Evolutionary conservation across 2,888 invertebrate species (phyloP).

Genomic region (Opisthograptis luteolata): DNA sequence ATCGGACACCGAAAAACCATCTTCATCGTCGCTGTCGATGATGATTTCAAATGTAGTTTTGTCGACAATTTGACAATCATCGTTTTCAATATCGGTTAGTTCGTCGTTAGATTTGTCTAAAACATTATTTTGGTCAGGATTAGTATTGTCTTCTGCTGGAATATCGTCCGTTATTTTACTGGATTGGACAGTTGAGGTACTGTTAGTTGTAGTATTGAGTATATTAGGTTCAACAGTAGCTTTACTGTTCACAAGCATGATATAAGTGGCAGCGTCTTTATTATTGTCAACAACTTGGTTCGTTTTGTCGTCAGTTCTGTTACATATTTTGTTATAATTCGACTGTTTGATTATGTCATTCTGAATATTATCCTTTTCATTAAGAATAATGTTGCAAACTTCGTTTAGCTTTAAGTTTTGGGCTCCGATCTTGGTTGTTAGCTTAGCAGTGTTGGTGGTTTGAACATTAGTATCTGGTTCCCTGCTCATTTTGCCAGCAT

Average conservation of each 20-base stretch:
- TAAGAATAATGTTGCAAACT: too few species aligned
- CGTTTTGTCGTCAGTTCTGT: background rate
- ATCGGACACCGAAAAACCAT: background rate
- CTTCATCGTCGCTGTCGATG: slow-evolving; percentile 1
- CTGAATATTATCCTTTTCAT: too few species aligned
- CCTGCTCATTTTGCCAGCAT: background rate
- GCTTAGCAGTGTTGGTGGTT: background rate
- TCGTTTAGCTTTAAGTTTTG: too few species aligned
- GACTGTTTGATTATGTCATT: too few species aligned
- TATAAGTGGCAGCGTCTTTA: background rate
- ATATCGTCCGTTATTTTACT: background rate
- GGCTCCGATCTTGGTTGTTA: background rate
- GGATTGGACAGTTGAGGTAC: background rate
- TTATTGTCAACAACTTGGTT: background rate
- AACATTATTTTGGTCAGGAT: background rate
- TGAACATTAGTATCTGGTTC: background rate
- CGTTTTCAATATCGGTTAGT: background rate
- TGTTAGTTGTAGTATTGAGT: background rate
- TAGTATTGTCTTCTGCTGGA: background rate
- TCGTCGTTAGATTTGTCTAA: background rate
- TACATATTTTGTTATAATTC: too few species aligned
- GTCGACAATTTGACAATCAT: background rate
- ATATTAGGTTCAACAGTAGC: too few species aligned
- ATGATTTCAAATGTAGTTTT: background rate
- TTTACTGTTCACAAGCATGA: background rate